Percentiles rank a stretch among this genome's conserved stretches.
These are phyloP conservation scores for Heliconius sara DNA, from an alignment of 2,888 invertebrate species.

Conservation along the genomic window DNA sequence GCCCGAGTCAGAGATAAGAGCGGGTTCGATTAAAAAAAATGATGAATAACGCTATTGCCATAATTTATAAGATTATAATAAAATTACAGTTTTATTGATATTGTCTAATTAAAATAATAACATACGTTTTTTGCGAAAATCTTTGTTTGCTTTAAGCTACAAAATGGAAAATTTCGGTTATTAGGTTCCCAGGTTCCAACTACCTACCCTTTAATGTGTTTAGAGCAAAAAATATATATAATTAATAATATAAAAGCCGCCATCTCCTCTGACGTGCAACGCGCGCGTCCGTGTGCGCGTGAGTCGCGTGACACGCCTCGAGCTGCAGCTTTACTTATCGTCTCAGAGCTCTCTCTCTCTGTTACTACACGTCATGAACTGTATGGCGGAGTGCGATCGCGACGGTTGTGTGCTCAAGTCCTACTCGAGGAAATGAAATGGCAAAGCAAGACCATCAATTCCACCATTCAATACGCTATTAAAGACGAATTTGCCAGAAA, in stretches of 20 bases:
- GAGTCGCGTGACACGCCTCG: constrained; percentile 15
- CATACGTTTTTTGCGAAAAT: too few relatives aligned
- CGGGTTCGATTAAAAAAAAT: neutral
- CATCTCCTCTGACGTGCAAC: neutral
- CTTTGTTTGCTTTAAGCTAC: too few relatives aligned
- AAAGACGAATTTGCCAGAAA: neutral
- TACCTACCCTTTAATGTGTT: too few relatives aligned
- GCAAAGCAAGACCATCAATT: neutral
- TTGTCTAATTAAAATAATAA: too few relatives aligned
- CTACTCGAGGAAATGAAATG: too few relatives aligned
- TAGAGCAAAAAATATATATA: too few relatives aligned
- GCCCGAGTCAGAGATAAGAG: constrained; percentile 18
- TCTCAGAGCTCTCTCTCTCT: constrained; percentile 9
- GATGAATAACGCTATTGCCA: too few relatives aligned
- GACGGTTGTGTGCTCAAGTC: too few relatives aligned
- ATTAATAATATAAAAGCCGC: neutral
- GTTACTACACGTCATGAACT: neutral
- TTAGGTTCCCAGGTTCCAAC: too few relatives aligned
- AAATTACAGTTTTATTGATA: too few relatives aligned
- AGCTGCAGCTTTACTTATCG: constrained; percentile 22
- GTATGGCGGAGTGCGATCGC: neutral
- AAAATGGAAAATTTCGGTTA: too few relatives aligned
- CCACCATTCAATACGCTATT: neutral
- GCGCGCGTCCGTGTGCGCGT: neutral
- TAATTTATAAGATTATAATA: too few relatives aligned